phyloP scores from a whole-genome alignment of 2,113 vertebrate species.

The Lutjanus erythropterus region DNA sequence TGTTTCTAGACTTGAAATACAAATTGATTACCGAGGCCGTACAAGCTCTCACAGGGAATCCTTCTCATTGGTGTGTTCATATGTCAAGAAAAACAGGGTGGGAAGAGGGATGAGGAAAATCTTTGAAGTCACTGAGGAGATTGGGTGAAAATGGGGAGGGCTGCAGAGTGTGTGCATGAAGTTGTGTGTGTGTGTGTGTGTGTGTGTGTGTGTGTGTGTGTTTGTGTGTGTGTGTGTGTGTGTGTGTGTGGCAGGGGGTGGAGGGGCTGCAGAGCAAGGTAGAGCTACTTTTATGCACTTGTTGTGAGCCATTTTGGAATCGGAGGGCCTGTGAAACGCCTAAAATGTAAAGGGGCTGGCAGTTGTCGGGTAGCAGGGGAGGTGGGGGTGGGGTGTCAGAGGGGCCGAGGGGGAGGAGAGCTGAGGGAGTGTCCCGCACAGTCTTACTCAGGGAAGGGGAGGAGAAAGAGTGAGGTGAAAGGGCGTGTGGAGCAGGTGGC shows the following conservation, averaged over 20 bases:
- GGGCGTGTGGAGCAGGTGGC: conserved; percentile 73
- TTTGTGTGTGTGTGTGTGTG: conserved; percentile 24
- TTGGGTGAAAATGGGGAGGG: conserved; percentile 7
- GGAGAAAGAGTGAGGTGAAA: conserved; percentile 60
- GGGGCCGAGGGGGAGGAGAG: conserved; percentile 46
- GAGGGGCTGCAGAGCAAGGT: conserved; percentile 57
- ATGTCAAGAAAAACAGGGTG: neutral
- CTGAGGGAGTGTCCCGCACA: conserved; percentile 4
- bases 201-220: conserved; percentile 20
- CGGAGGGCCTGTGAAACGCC: conserved; percentile 65
- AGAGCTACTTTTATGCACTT: conserved; percentile 82
- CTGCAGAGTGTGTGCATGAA: conserved; percentile 16
- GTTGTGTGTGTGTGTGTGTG: conserved; percentile 18
- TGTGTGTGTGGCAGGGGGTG: neutral
- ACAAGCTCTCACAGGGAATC: no score
- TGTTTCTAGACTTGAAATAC: neutral
- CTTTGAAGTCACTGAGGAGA: conserved; percentile 9
- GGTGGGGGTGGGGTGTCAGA: conserved; percentile 47
- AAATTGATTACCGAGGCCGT: no score
- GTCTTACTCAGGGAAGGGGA: conserved; percentile 20
- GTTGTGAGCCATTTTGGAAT: conserved; percentile 69
- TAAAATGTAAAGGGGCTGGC: conserved; percentile 79
- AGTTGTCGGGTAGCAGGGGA: conserved; percentile 58
- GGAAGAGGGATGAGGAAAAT: neutral
- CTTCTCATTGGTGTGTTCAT: neutral